Base-by-base conservation (phyloP, 2,113 vertebrate species). In the Camelus dromedarius region DNA sequence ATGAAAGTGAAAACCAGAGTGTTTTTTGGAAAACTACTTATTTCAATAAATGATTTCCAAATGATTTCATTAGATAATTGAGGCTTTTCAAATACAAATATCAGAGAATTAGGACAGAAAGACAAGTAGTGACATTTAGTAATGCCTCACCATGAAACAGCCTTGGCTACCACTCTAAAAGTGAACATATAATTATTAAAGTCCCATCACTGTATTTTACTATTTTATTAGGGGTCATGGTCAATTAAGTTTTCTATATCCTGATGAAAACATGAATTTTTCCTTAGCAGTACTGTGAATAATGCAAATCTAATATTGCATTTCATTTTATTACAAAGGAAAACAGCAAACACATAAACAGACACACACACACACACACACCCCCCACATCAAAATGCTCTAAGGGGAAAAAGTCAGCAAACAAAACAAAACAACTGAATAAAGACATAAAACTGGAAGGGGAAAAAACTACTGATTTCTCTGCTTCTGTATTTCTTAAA, bases 31-130 rank as follows among this genome's bases (percentile, higher is more conserved):
- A 97, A 93, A 92, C 48, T 93, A 77, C 1, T 91, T 30, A 94
- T 95, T 97, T 98, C 38, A 95, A 96, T 96, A 95, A 98, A 95
- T 75, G 97, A 97, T 94, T 98, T 97, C 70, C 77, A 96, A 62
- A 66, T 97, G 62, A 98, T 97, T 97, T 98, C 58, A 97, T 97
- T 96, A 96, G 88, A 93, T 97, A 97, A 98, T 95, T 91, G 95
- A 62, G 87, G 86, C 8, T 85, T 97, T 97, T 93, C 95, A 97
- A 8, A 9, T 69, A 96, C 56, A 8, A 94, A 56, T 89, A 97
- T 95, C 6, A 97, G 89, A 96, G 73, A n/a, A 56, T 96, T 88
- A 69, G 86, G 54, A 62, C 48, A 96, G 96, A 97, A 92, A 48
- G 50, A 91, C 0, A 35, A 93, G 93, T 72, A 92, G 15, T 95